Base-by-base conservation (phyloP, 2,888 invertebrate species). In the Clepsis dumicolana region DNA sequence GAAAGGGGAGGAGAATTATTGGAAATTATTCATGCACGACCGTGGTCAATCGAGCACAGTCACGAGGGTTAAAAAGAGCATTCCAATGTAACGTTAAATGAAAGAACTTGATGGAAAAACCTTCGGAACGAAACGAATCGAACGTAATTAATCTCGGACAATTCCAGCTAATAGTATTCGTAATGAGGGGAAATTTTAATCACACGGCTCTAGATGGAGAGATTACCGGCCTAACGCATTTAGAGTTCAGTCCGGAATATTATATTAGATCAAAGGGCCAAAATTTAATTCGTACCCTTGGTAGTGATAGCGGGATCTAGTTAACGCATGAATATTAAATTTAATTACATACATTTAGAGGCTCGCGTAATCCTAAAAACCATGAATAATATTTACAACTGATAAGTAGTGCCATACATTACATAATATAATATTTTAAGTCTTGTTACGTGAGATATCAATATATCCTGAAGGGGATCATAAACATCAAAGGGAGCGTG, bases 281-380 rank as follows among this genome's bases (percentile, higher is more conserved):
- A 83, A 86, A 86, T 87, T 84, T 78, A 87, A 87, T 87, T 86
- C 80, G 80, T 78, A 75, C 72, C 78, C 74, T 75, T 71, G 75
- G 73, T 76, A 78, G 77, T 81, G 80, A 85, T 84, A 80, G 76
- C 72, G 73, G 75, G 77, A 77, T 73, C 74, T 80, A 80, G 80
- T 83, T 82, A 80, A 76, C 79, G 77, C 79, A 84, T 86, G 82
- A 84, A 87, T 87, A 85, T 83, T 81, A 80, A 81, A 84, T 83
- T 86, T 77, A 73, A 85, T 84, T 83, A 81, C 72, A 74, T 73
- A 73, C 74, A 71, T 75, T 65, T 64, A 48, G 53, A 57, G 41
- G 27, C 54, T 14, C 35, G 35, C 35, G 44, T 63, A 67, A 62
- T 67, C 62, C 66, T 44, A 62, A 62, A 62, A 56, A 62, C 56